These are phyloP conservation scores for Cabera pusaria DNA, from an alignment of 2,888 invertebrate genomes.

Conservation along the genomic window DNA sequence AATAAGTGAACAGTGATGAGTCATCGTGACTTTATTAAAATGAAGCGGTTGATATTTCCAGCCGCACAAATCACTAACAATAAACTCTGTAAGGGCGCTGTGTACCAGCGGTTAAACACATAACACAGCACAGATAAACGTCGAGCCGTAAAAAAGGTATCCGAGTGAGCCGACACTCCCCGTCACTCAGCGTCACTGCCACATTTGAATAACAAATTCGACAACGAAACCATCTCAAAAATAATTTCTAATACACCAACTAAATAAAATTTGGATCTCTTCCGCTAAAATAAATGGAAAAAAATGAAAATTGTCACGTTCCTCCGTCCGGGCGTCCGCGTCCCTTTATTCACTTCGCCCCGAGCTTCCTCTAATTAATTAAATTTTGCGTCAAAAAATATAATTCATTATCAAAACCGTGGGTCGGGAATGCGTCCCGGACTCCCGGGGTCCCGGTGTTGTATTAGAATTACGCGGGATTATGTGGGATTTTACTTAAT, in stretches of 20 bases:
- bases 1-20: no score
- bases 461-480: slow-evolving; percentile 66
- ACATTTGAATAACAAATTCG: slow-evolving; percentile 11
- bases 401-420: slow-evolving; percentile 59
- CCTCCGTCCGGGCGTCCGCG: no score
- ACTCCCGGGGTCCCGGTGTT: slow-evolving; percentile 43
- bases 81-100: no score
- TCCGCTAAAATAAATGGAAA: slow-evolving; percentile 8
- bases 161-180: no score
- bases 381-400: slow-evolving; percentile 60
- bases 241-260: slow-evolving; percentile 18
- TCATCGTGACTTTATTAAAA: no score
- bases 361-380: slow-evolving; percentile 51
- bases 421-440: slow-evolving; percentile 31
- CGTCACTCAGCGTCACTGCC: background rate
- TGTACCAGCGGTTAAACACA: no score
- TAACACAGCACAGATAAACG: no score
- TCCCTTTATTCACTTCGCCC: slow-evolving; percentile 28
- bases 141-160: slow-evolving; percentile 19
- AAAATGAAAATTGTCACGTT: slow-evolving; percentile 22
- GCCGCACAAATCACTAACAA: no score
- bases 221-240: slow-evolving; percentile 11
- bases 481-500: slow-evolving; percentile 62
- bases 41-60: no score
- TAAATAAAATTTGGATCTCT: slow-evolving; percentile 18